Percentiles rank a stretch among this genome's conserved stretches.
Conservation (phyloP, 2,113 vertebrate species). For the Uropsilus gracilis region DNA sequence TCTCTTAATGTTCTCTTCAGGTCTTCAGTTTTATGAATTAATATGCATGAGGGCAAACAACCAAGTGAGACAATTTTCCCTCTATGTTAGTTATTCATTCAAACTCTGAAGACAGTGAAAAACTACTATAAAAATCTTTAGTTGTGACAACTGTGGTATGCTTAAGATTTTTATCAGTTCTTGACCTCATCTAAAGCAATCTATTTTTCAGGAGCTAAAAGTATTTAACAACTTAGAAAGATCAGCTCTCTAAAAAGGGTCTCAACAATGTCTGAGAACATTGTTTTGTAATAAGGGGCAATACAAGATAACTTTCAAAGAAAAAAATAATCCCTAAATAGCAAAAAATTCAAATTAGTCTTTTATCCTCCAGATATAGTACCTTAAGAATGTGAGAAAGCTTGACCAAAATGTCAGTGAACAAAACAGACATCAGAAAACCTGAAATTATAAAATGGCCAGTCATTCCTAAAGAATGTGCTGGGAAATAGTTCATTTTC, state of each 20-base stretch:
- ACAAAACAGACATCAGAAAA: background rate
- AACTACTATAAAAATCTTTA: background rate
- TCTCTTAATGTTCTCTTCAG: background rate
- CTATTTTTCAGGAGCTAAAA: constrained; percentile 63
- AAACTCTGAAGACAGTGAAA: constrained; percentile 18
- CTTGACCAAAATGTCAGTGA: constrained; percentile 19
- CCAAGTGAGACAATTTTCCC: background rate
- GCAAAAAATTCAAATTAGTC: constrained; percentile 41
- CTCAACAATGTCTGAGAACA: background rate
- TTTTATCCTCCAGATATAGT: constrained; percentile 1
- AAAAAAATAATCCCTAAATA: background rate
- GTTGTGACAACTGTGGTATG: background rate
- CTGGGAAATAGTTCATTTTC: background rate
- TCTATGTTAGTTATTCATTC: background rate
- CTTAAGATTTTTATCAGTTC: constrained; percentile 44
- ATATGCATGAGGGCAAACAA: constrained; percentile 8
- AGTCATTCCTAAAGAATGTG: background rate
- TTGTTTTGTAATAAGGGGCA: constrained; percentile 27
- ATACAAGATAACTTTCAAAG: constrained; percentile 43
- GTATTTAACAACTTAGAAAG: constrained; percentile 53
- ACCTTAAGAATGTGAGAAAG: background rate
- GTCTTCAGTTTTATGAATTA: constrained; percentile 36
- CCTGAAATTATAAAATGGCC: background rate
- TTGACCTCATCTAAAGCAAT: constrained; percentile 53
- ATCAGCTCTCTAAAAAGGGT: constrained; percentile 26